Base-by-base conservation (phyloP, 1,140 invertebrate species). In the Colletes latitarsis region DNA sequence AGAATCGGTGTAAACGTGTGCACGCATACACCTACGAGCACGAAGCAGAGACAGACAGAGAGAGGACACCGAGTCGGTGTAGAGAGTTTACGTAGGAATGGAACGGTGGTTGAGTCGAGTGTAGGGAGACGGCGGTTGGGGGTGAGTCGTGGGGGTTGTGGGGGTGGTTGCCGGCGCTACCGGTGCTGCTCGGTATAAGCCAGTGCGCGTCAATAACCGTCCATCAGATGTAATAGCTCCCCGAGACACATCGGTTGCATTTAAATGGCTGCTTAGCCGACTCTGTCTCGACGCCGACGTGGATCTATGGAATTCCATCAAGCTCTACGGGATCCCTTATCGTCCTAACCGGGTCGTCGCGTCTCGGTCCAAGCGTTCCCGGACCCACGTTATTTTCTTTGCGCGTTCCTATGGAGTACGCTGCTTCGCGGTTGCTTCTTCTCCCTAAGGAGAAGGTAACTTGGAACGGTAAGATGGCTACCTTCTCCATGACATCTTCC, bases 221-320 rank as follows among this genome's bases (percentile, higher is more conserved):
- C 92, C 92, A 93, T 93, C 93, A 93, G 92, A 92, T 93, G 92
- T 93, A 93, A 93, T 93, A 93, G 93, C 92, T 92, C 93, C 93
- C 92, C 89, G 92, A 93, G 93, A 93, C 93, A 93, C 93, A 93
- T 93, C 92, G 93, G 93, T 93, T 93, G 93, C 92, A 93, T 93
- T 93, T 93, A 93, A 93, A 93, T 93, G 93, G 92, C 93, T 93
- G 92, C 93, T 93, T 93, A 93, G 92, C 92, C 89, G 91, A 93
- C 90, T 93, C 92, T 93, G 93, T 93, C 92, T 93, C 93, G 92
- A 91, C 91, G 90, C 88, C 90, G 92, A 93, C 93, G 91, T 92
- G 89, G 93, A 93, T 93, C 92, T 93, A 93, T 93, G 92, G 92
- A 93, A 93, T 93, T 93, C 93, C 92, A 93, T 93, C 93, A 93